Conservation (phyloP, 2,888 invertebrate species). For the Microctonus brassicae region DNA sequence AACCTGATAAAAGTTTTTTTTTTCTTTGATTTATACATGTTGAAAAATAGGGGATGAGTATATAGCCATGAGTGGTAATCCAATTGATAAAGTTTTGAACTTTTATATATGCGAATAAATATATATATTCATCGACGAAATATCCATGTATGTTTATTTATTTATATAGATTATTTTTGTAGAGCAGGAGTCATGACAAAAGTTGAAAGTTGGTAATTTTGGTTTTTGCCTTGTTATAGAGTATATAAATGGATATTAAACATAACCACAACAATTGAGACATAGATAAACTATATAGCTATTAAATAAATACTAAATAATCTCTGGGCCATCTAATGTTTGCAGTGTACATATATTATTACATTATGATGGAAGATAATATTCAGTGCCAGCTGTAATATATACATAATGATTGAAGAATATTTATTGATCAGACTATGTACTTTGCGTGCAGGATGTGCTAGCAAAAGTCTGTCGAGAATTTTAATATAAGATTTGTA, state of each 20-base stretch:
- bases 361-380: background rate
- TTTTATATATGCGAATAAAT: background rate
- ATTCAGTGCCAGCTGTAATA: background rate
- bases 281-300: background rate
- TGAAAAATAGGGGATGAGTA: background rate
- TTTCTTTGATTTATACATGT: background rate
- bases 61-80: background rate
- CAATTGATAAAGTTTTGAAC: background rate
- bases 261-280: background rate
- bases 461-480: background rate
- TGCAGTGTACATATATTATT: background rate
- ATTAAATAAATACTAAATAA: background rate
- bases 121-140: background rate
- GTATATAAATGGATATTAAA: no score
- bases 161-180: background rate
- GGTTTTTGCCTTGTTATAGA: no score
- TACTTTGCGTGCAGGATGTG: background rate
- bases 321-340: background rate
- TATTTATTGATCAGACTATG: background rate
- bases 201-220: no score
- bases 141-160: background rate
- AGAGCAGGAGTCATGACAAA: background rate
- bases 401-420: background rate
- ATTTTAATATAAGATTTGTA: background rate
- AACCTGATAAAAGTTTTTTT: background rate